Evolutionary conservation across 2,888 invertebrate genomes (phyloP), one percentile per base, ranked within the genome.

Genomic region (Cephus sareptanus): DNA sequence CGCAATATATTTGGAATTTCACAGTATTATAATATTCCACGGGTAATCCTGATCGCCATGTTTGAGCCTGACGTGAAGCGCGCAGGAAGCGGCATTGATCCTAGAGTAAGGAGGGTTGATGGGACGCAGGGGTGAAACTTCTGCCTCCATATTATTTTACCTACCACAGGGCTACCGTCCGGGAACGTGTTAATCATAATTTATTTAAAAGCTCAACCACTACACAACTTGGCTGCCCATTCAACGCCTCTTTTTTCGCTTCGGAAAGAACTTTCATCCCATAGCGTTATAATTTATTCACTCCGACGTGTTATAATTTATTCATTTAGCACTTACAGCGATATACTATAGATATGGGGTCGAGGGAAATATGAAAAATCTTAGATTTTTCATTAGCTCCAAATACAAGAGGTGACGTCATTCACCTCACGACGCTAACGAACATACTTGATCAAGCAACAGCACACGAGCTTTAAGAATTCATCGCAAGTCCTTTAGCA

Each of bases 161-260:
- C 73, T 37, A 76, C n/a, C 68, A 34, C 76, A 70, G 71, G 35
- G n/a, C 30, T 34, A 34, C 76, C 75, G 71, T 37, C 30, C 69
- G 69, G 73, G 33, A 34, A 73, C 79, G 79, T 74, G 81, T 83
- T 77, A 81, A 81, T 82, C 76, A 80, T 80, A 78, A 80, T 83
- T 81, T 81, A 82, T 83, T 83, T 80, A 83, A 83, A 79, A 83
- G 76, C 75, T 73, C 76, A 73, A 34, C 79, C 71, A 34, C 33
- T 23, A 34, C 31, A 34, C 30, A 12, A 30, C n/a, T 34, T 34
- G 23, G 74, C 34, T 81, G 79, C 40, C 70, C 76, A 76, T 71
- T 78, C 40, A 15, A 69, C 74, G 73, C 34, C 56, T 69, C 73
- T 77, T 80, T 15, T 79, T 69, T 71, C 30, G n/a, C 71, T 33